Conservation (phyloP, 2,888 invertebrate genomes). For the Oasisia sp. region DNA sequence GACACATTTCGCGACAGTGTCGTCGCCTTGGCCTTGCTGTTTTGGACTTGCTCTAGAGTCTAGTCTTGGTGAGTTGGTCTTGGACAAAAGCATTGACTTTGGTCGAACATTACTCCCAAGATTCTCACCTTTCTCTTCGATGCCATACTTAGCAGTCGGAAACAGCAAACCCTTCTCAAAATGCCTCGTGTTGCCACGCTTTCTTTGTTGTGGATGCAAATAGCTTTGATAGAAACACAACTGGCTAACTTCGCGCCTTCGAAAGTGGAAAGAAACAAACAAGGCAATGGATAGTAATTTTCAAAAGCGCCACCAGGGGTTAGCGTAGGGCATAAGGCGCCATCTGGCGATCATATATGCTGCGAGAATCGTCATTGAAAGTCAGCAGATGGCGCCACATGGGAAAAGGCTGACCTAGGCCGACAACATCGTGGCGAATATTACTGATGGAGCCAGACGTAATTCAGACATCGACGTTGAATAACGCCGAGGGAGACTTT, state of each 20-base stretch:
- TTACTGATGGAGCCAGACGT: constrained; percentile 31
- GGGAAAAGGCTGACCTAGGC: background rate
- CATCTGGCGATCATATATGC: background rate
- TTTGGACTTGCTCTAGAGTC: no score
- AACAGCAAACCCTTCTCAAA: background rate
- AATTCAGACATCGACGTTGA: constrained; percentile 24
- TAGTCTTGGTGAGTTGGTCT: no score
- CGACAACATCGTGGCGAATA: constrained; percentile 5
- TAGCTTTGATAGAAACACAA: background rate
- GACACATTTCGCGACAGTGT: no score
- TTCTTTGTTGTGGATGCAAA: background rate
- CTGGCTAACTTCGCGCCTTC: background rate
- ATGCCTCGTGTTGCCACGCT: background rate
- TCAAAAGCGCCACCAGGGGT: background rate
- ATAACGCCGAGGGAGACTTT: constrained; percentile 43
- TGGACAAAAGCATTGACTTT: background rate
- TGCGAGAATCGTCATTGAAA: background rate
- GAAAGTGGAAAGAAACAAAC: background rate
- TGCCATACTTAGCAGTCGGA: background rate
- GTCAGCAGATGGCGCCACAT: background rate
- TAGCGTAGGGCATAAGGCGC: background rate
- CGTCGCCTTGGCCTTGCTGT: background rate
- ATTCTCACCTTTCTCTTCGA: background rate
- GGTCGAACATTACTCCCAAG: background rate
- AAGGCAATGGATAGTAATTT: background rate